Conservation (phyloP, 2,888 invertebrate genomes). For the Lordiphosa fenestrarum region DNA sequence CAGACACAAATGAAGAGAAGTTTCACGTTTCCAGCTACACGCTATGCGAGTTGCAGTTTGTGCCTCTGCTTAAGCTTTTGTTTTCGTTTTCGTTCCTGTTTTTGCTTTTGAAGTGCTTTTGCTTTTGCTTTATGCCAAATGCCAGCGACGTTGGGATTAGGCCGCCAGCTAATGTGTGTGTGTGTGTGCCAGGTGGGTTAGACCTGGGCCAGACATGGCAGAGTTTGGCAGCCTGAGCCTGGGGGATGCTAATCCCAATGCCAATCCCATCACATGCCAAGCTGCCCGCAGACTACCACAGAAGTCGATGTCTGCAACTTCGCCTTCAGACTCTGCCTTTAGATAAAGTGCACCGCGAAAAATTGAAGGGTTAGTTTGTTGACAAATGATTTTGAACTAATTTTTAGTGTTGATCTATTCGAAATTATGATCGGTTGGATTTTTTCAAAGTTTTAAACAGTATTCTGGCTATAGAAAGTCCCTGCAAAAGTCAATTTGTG, state of each 20-base stretch:
- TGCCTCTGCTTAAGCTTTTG: constrained; percentile 59
- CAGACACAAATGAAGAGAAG: constrained; percentile 79
- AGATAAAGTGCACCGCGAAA: constrained; percentile 30
- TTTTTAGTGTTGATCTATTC: too few relatives aligned
- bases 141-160: constrained; percentile 61
- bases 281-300: constrained; percentile 28
- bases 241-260: constrained; percentile 66
- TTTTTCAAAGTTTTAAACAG: too few relatives aligned
- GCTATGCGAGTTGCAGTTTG: constrained; percentile 21
- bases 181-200: constrained; percentile 54
- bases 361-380: not conserved
- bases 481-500: too few relatives aligned
- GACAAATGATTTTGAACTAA: too few relatives aligned
- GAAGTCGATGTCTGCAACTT: constrained; percentile 3
- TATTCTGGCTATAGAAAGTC: too few relatives aligned
- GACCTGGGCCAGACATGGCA: constrained; percentile 35
- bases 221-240: constrained; percentile 35
- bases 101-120: constrained; percentile 59
- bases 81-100: constrained; percentile 72
- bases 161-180: constrained; percentile 61
- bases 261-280: constrained; percentile 63
- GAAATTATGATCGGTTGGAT: too few relatives aligned
- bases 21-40: constrained; percentile 66
- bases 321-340: constrained; percentile 14
- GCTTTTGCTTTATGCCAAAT: constrained; percentile 7